These are phyloP conservation scores for Fabriciana adippe DNA, from an alignment of 2,888 invertebrate species.

Conservation along the genomic window DNA sequence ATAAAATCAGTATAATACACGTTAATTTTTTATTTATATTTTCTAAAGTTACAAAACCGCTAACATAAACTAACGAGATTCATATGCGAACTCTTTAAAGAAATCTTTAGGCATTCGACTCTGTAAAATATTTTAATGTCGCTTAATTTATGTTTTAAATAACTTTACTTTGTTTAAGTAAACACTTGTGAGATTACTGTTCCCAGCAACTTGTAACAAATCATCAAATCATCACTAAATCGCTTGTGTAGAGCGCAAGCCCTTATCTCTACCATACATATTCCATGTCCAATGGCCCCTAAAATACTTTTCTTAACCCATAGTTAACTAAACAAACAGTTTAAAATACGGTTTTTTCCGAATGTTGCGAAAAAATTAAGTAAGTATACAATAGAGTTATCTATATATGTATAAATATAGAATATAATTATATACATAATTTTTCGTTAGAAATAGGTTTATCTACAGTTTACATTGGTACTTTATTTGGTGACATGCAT, in stretches of 20 bases:
- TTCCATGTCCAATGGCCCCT: neutral
- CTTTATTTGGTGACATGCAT: too few relatives aligned
- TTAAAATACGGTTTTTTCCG: neutral
- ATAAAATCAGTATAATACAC: neutral
- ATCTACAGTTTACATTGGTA: too few relatives aligned
- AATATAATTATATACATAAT: too few relatives aligned
- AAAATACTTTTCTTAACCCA: constrained; percentile 13
- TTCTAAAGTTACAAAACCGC: neutral
- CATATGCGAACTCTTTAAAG: neutral
- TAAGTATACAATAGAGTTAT: too few relatives aligned
- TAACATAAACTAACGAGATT: neutral
- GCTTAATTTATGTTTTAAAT: constrained; percentile 31
- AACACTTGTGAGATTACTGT: constrained; percentile 28
- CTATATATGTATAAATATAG: too few relatives aligned
- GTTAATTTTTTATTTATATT: neutral
- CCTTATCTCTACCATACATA: constrained; percentile 48
- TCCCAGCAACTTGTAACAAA: constrained; percentile 44
- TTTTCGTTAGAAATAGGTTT: too few relatives aligned
- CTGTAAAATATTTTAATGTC: neutral
- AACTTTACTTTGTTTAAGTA: constrained; percentile 40
- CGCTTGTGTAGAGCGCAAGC: constrained; percentile 52
- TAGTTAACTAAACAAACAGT: constrained; percentile 36
- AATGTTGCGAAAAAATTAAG: too few relatives aligned
- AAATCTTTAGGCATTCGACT: neutral
- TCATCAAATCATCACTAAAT: constrained; percentile 40